Conservation (phyloP, 2,113 vertebrate species). For the Menura novaehollandiae region DNA sequence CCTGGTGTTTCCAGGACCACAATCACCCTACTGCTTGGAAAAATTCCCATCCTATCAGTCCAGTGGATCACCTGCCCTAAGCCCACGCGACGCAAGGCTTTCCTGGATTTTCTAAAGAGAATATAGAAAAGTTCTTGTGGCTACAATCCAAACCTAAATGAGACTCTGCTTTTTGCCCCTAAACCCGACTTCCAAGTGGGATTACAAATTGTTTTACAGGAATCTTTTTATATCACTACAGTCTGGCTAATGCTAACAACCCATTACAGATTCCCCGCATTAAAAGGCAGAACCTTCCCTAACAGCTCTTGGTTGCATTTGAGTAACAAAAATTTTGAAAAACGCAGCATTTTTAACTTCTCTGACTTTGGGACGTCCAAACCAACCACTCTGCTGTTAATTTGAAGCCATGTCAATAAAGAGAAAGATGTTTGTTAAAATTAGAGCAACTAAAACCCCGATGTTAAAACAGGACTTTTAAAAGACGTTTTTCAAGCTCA, state of each 20-base stretch:
- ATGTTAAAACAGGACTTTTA: neutral
- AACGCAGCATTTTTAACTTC: neutral
- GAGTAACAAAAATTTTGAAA: neutral
- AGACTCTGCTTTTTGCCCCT: neutral
- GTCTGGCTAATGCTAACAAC: neutral
- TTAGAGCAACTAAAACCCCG: neutral
- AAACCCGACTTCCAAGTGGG: neutral
- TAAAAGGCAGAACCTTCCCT: neutral
- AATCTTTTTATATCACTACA: neutral
- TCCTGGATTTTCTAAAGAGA: neutral
- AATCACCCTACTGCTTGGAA: neutral
- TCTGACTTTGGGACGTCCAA: neutral
- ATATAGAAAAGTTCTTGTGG: neutral
- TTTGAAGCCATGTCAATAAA: neutral
- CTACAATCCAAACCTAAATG: neutral
- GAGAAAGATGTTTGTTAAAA: neutral
- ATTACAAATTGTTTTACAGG: neutral
- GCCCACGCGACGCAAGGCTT: fast-evolving
- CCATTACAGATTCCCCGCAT: neutral
- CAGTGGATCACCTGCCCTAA: neutral
- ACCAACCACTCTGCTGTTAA: neutral
- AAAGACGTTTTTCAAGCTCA: neutral
- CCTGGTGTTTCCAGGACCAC: neutral
- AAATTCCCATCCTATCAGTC: neutral
- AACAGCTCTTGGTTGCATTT: neutral